Evolutionary conservation across 2,113 vertebrate genomes (phyloP), one percentile per base, ranked within the genome.

Genomic region (Chaetodon auriga): DNA sequence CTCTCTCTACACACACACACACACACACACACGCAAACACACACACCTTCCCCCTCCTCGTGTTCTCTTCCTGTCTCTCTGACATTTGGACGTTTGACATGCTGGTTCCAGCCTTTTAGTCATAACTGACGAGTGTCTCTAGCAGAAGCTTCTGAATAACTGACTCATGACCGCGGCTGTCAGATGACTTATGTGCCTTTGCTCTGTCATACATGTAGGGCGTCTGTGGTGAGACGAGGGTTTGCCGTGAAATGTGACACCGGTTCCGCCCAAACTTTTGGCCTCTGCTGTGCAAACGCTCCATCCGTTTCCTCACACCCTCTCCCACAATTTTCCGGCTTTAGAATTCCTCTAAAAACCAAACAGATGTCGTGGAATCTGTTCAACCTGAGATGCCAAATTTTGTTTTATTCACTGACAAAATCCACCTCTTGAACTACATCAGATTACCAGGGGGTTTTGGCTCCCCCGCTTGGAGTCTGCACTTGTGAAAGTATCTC

Each of bases 41-140:
- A 11, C 30, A 48, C 58, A 69, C 75, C 74, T 66, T 45, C 54
- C 62, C 38, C 41, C 38, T 81, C 75, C 79, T 79, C 66, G 46
- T 55, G 69, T 63, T 72, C 74, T 89, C 71, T 53, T 72, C 65
- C 80, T 65, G 68, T 85, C 71, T 63, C 54, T 48, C 75, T 85
- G 89, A 92, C 90, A 86, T 87, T 92, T 92, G 81, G 88, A 89
- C 60, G 1, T 89, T 90, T 92, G 90, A 92, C 86, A 88, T 82
- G 70, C 80, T 83, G 74, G 86, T 91, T 85, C 57, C 75, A 85
- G 80, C 64, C 63, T 88, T 91, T 89, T 85, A 86, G 84, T 89
- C 91, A 89, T 86, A 90, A 85, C 81, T 84, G 83, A 91, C 89
- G 88, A 91, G 86, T 82, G 82, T 91, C 90, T 84, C 74, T 81